These are phyloP conservation scores for Andrena bicolor DNA, from an alignment of 2,888 invertebrate genomes.

Conservation along the genomic window DNA sequence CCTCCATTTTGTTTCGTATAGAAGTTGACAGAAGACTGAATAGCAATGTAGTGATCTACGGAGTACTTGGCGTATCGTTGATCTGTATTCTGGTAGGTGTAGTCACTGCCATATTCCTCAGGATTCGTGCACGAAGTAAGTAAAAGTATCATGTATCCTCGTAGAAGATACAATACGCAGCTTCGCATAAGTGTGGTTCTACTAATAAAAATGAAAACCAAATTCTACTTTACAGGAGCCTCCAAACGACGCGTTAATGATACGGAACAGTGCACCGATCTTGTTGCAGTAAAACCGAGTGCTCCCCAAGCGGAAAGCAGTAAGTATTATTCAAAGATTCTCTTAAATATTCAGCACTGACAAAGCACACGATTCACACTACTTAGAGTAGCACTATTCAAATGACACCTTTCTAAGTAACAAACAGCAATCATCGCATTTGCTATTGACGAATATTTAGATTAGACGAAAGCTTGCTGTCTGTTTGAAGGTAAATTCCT, in stretches of 20 bases:
- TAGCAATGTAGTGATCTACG: slow-evolving; percentile 23
- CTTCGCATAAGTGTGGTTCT: no score
- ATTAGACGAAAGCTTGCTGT: slow-evolving; percentile 29
- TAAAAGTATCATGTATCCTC: neutral
- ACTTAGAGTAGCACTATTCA: slow-evolving; percentile 12
- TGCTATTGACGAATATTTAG: slow-evolving; percentile 23
- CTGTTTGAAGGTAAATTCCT: slow-evolving; percentile 11
- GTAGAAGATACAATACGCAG: no score
- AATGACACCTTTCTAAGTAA: neutral
- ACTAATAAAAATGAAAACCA: neutral
- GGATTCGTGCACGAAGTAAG: neutral
- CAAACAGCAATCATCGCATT: neutral
- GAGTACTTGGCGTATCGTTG: neutral
- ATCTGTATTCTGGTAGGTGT: neutral
- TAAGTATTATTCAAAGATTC: slow-evolving; percentile 58
- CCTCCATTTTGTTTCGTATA: neutral
- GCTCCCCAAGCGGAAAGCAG: slow-evolving; percentile 78
- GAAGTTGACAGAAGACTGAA: neutral
- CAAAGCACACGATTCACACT: neutral
- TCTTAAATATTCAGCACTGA: neutral
- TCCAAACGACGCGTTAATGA: slow-evolving; percentile 29
- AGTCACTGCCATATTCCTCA: slow-evolving; percentile 6
- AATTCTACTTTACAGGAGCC: slow-evolving; percentile 19
- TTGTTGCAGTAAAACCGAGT: slow-evolving; percentile 70
- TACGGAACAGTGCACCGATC: slow-evolving; percentile 57